Evolutionary conservation across 2,888 invertebrate species (phyloP), one percentile per base, ranked within the genome.

Genomic region (Amphipyra tragopoginis): DNA sequence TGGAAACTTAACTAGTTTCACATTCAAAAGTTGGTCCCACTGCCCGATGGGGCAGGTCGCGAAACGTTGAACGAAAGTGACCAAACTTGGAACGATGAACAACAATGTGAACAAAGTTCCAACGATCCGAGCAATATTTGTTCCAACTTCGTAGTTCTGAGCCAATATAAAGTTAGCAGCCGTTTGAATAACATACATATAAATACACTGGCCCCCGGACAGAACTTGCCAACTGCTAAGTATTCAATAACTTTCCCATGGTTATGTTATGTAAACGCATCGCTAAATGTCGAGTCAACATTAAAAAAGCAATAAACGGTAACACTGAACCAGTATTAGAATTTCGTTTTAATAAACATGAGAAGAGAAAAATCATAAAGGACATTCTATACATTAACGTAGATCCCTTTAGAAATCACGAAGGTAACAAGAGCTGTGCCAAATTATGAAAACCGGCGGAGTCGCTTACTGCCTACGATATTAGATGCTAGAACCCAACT

Each of bases 1-100:
- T 90, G 89, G 87, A 77, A 89, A 87, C 85, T 88, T 78, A 80
- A 81, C 81, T 87, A 87, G 89, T 90, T 90, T 82, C 81, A 77
- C 78, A 86, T 89, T 88, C 84, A 86, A 86, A 90, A 91, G 87
- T 90, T 87, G 76, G 72, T 79, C 82, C 77, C 76, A 66, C 68
- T 74, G 68, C 62, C 45, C 72, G 65, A 67, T 62, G 65, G 59
- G 77, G 77, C 76, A 82, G 81, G 79, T 87, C 82, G 86, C 74
- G 81, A 81, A 48, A 82, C 81, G 79, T 82, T 82, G 84, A 86
- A 87, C 81, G 84, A 86, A 87, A 88, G 88, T 90, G 87, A 87
- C 87, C 87, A 62, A 92, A 91, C 85, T 91, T 89, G 70, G 75
- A 79, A 73, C 84, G 83, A 87, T 79, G 85, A 88, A 89, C 87